phyloP scores from a whole-genome alignment of 2,797 vertebrate genomes.

The Vespertilio murinus region DNA sequence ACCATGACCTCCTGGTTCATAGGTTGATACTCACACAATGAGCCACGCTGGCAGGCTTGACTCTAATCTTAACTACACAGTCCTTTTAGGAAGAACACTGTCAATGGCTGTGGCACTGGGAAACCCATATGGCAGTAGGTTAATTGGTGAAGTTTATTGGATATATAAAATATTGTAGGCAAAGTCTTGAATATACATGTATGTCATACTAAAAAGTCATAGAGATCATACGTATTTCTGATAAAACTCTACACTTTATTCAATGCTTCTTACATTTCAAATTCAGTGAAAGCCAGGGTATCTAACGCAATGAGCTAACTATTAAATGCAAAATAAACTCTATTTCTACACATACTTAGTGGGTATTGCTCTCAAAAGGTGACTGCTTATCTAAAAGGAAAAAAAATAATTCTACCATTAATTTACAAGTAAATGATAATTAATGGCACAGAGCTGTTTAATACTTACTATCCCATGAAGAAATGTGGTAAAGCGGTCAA shows the following conservation, averaged over 20 bases:
- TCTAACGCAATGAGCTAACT: not conserved
- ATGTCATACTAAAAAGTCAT: not conserved
- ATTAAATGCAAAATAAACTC: not conserved
- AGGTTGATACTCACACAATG: no score
- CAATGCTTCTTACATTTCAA: not conserved
- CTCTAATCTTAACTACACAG: not conserved
- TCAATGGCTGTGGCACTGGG: not conserved
- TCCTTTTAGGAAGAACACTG: not conserved
- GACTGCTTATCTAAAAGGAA: not conserved
- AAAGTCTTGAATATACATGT: not conserved
- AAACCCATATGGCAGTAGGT: not conserved
- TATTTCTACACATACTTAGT: not conserved
- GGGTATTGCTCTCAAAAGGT: not conserved
- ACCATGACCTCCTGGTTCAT: no score
- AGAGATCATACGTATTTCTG: not conserved
- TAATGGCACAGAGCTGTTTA: not conserved
- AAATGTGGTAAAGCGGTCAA: conserved; percentile 94
- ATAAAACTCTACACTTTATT: not conserved
- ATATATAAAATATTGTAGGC: not conserved
- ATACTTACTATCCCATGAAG: conserved; percentile 92
- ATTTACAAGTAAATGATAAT: not conserved
- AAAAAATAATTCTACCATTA: not conserved
- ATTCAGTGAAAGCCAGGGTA: not conserved
- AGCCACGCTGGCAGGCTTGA: not conserved
- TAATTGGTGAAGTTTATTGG: not conserved